Base-by-base conservation (phyloP, 2,888 invertebrate genomes). In the Pristionchus japonicus region DNA sequence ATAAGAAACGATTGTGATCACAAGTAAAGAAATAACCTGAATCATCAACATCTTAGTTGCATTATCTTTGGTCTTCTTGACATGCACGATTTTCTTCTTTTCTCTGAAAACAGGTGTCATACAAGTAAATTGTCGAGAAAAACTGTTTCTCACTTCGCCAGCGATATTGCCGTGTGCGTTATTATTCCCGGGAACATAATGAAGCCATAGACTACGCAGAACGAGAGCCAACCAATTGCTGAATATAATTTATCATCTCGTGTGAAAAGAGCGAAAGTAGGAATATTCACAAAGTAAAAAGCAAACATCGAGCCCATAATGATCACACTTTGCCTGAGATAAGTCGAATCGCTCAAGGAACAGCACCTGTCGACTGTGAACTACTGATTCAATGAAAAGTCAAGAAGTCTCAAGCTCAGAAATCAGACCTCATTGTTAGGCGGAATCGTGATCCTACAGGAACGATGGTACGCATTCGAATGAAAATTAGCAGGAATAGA, bases 381-480 rank as follows among this genome's bases (percentile, higher is more conserved):
- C 34, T 67, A 52, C n/a, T n/a, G n/a, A n/a, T n/a, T n/a, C n/a
- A n/a, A n/a, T n/a, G n/a, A n/a, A n/a, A n/a, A n/a, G n/a, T 70
- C 37, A 64, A 11, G 37, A 37, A 20, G 40, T 7, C 34, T 2
- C 17, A 37, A n/a, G 13, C 7, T 27, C 23, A 17, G 43, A 43
- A 43, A 27, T 11, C 4, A 77, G 20, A n/a, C n/a, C 43, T 40
- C 43, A 40, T 77, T 15, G n/a, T n/a, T 0, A 77, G 77, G 43
- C 77, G 43, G 27, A 47, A 77, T 17, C 15, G 40, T 1, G 43
- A 43, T 3, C 34, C 0, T 0, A 23, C 43, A 0, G 77, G 77
- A 6, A 77, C 77, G n/a, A 77, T 77, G 0, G 27, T 77, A 13
- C 77, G 43, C 77, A 77, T 77, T 23, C 77, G 77, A n/a, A 77